Evolutionary conservation across 2,888 invertebrate species (phyloP).

Genomic region (Caenorhabditis uteleia): DNA sequence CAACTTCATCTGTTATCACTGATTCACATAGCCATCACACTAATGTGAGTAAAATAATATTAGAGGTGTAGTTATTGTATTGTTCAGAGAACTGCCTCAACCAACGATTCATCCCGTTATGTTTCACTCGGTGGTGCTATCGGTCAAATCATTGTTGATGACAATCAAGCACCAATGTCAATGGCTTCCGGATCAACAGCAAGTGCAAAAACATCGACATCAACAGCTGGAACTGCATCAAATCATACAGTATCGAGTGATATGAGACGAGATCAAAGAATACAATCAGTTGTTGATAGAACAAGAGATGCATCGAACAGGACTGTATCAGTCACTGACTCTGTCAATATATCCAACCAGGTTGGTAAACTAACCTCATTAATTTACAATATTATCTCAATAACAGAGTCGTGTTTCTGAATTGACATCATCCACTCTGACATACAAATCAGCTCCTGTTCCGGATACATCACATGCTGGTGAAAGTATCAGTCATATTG

Average conservation of each 20-base stretch:
- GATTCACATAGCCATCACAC: slow-evolving; percentile 35
- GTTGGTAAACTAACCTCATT: neutral
- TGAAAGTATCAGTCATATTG: slow-evolving; percentile 37
- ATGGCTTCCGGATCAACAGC: slow-evolving; percentile 20
- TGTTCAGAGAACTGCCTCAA: slow-evolving; percentile 30
- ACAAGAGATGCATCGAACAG: slow-evolving; percentile 9
- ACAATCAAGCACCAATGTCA: slow-evolving; percentile 7
- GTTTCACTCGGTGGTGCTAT: slow-evolving; percentile 25
- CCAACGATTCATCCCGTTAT: slow-evolving; percentile 25
- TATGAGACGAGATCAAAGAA: slow-evolving; percentile 8
- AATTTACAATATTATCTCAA: neutral
- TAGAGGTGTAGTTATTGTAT: too few relatives aligned
- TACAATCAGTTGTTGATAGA: slow-evolving; percentile 4
- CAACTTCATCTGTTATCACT: slow-evolving; percentile 17
- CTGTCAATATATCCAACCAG: slow-evolving; percentile 1
- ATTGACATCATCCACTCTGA: slow-evolving; percentile 29
- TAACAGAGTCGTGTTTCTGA: slow-evolving; percentile 21
- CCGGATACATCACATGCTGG: slow-evolving; percentile 8
- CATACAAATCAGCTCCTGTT: slow-evolving; percentile 34
- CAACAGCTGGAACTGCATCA: slow-evolving; percentile 1
- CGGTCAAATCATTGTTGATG: slow-evolving; percentile 27
- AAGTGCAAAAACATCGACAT: slow-evolving; percentile 12
- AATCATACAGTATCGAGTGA: slow-evolving; percentile 13
- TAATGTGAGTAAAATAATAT: slow-evolving; percentile 7
- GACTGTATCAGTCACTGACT: slow-evolving; percentile 16